Evolutionary conservation across 2,113 vertebrate species (phyloP).

Genomic region (Phainopepla nitens): DNA sequence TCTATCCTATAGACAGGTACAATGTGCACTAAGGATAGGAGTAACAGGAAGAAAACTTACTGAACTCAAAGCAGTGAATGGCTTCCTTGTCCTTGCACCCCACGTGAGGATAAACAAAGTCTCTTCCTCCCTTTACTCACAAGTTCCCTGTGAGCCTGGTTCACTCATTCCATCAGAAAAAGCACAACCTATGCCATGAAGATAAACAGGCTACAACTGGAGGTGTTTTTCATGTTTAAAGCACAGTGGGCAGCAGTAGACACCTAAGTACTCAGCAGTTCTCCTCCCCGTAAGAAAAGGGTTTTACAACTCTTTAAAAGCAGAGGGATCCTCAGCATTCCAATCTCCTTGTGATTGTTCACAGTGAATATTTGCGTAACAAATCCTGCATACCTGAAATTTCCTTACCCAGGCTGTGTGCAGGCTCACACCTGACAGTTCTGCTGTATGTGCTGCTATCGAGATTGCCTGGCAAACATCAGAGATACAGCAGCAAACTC

Average conservation of each 20-base stretch:
- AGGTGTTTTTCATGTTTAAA: background rate
- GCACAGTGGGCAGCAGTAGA: background rate
- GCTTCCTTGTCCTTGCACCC: background rate
- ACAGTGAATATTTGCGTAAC: background rate
- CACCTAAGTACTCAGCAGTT: background rate
- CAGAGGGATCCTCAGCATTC: background rate
- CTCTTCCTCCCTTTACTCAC: background rate
- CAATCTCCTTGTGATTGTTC: background rate
- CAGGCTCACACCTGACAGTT: conserved; percentile 4
- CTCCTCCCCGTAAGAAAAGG: background rate
- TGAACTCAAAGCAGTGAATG: background rate
- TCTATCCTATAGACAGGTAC: background rate
- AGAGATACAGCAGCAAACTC: background rate
- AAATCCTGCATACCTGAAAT: background rate
- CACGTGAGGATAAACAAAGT: background rate
- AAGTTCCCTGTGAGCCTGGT: background rate
- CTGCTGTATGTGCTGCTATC: background rate
- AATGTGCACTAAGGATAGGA: background rate
- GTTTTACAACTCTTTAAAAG: background rate
- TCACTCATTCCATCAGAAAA: background rate
- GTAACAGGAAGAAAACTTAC: background rate
- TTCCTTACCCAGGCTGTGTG: background rate
- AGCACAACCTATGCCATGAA: background rate
- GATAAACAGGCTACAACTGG: background rate
- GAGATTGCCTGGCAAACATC: background rate